Evolutionary conservation across 2,113 vertebrate species (phyloP).

Genomic region (Catharus minimus): DNA sequence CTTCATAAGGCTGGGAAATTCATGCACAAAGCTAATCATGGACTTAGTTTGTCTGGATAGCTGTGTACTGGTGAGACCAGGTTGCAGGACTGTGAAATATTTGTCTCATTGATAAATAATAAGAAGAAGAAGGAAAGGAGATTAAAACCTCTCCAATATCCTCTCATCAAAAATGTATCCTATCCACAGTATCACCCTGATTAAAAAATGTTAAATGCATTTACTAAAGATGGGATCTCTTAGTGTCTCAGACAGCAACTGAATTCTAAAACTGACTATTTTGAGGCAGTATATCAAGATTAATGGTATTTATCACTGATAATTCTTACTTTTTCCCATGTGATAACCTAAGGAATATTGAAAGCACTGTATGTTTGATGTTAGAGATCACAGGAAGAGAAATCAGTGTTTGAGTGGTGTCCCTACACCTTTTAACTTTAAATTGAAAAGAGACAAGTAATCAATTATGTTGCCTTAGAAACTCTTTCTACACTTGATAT

Average conservation of each 20-base stretch:
- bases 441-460: background rate
- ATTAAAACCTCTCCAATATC: background rate
- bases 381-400: background rate
- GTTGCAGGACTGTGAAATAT: background rate
- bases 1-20: background rate
- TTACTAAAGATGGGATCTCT: background rate
- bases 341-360: background rate
- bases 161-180: background rate
- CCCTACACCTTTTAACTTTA: background rate
- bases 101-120: background rate
- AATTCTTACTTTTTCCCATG: background rate
- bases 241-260: background rate
- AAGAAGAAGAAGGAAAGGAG: background rate
- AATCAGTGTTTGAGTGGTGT: background rate
- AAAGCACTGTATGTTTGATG: background rate
- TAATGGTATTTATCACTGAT: background rate
- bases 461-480: background rate
- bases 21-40: rapidly evolving
- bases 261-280: background rate
- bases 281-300: background rate
- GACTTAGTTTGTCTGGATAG: background rate
- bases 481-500: background rate
- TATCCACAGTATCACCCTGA: background rate
- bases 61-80: background rate
- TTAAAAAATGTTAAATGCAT: background rate